Percentiles rank a stretch among this genome's conserved stretches.
Conservation (phyloP, 2,888 invertebrate species). For the Platypus cylindrus region DNA sequence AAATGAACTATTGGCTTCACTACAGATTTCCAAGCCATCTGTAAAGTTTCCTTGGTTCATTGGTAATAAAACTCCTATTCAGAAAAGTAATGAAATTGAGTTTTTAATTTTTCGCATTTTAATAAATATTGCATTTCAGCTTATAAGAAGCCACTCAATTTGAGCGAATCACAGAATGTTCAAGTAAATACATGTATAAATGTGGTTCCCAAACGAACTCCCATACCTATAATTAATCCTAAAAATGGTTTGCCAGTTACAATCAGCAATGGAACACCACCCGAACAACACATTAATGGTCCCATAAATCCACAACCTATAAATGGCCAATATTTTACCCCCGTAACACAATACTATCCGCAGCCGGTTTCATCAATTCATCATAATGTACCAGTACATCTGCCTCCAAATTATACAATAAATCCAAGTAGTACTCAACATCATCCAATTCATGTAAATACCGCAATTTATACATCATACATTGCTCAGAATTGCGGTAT, state of each 20-base stretch:
- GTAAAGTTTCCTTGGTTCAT: slow-evolving; percentile 33
- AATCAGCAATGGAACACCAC: slow-evolving; percentile 2
- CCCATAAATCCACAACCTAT: slow-evolving; percentile 5
- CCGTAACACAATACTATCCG: slow-evolving; percentile 9
- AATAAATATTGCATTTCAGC: not conserved
- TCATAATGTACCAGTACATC: slow-evolving; percentile 7
- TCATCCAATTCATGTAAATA: slow-evolving; percentile 1
- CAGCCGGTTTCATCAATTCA: slow-evolving; percentile 5
- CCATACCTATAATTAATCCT: slow-evolving; percentile 9
- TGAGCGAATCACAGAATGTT: not conserved
- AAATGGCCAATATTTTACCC: slow-evolving; percentile 6
- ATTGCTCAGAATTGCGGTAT: slow-evolving; percentile 5
- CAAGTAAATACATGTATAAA: slow-evolving; percentile 1
- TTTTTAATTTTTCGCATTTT: not conserved
- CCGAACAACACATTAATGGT: not conserved
- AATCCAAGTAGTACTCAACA: slow-evolving; percentile 3
- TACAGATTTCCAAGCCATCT: slow-evolving; percentile 37
- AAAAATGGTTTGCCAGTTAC: slow-evolving; percentile 9
- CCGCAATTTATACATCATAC: slow-evolving; percentile 6
- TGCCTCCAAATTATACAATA: slow-evolving; percentile 3
- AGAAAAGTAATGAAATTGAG: not conserved
- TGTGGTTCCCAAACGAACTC: slow-evolving; percentile 2
- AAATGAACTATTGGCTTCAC: slow-evolving; percentile 47
- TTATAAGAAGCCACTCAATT: no score
- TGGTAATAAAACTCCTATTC: slow-evolving; percentile 7